A percentile compares a stretch with the other conserved stretches of the same genome.
Conservation (phyloP, 2,797 vertebrate genomes). For the Platalea minor region DNA sequence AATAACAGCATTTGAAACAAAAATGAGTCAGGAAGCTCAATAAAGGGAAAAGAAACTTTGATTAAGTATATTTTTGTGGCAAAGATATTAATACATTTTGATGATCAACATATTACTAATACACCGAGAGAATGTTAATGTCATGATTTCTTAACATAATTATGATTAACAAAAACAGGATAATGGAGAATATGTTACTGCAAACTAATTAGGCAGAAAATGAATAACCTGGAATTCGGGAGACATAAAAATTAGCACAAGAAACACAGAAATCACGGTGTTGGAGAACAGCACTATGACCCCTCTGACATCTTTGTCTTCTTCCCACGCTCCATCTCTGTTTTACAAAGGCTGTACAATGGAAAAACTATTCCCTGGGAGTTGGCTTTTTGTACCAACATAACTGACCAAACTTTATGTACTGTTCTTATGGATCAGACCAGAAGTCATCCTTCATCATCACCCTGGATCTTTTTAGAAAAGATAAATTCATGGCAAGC, state of each 20-base stretch:
- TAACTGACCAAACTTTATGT: neutral
- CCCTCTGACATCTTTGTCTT: neutral
- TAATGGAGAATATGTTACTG: neutral
- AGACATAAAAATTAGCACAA: neutral
- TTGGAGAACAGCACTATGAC: neutral
- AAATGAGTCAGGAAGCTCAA: neutral
- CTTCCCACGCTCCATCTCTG: neutral
- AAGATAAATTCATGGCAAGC: neutral
- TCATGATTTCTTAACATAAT: neutral
- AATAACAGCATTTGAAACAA: neutral
- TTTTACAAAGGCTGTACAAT: neutral
- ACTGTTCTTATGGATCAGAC: neutral
- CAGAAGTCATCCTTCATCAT: neutral
- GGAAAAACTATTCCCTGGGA: neutral
- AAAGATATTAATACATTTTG: neutral
- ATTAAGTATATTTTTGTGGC: neutral
- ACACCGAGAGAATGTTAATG: neutral
- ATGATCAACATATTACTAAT: neutral
- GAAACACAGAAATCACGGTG: neutral
- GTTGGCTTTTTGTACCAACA: neutral
- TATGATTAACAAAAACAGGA: neutral
- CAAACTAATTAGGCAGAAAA: neutral
- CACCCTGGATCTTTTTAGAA: neutral
- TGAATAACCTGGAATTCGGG: neutral
- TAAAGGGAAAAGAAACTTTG: neutral